A percentile compares a stretch with the other conserved stretches of the same genome.
phyloP scores from a whole-genome alignment of 2,113 vertebrate genomes.

The Nycticryphes semicollaris region DNA sequence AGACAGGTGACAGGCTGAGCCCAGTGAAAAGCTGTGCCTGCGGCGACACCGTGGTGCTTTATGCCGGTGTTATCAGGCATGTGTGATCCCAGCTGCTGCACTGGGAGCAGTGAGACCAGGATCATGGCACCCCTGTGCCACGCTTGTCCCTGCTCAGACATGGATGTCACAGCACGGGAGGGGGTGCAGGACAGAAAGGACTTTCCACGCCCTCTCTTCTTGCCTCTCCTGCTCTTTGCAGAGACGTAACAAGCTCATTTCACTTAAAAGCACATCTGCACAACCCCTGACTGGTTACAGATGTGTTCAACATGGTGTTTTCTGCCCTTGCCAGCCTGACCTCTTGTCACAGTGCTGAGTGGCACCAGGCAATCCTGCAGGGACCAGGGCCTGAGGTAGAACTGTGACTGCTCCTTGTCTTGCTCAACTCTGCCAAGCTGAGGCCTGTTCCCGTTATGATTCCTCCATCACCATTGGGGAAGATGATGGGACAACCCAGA shows the following conservation, averaged over 20 bases:
- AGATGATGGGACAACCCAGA: neutral
- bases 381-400: neutral
- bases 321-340: neutral
- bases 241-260: neutral
- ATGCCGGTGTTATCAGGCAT: neutral
- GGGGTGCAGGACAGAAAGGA: neutral
- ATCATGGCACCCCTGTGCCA: neutral
- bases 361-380: neutral
- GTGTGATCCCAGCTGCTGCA: neutral
- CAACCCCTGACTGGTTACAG: neutral
- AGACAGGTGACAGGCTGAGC: neutral
- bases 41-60: rapidly evolving
- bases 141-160: neutral
- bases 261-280: neutral
- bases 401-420: neutral
- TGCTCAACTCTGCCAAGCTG: neutral
- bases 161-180: rapidly evolving
- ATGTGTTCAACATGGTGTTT: rapidly evolving
- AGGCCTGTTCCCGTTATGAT: neutral
- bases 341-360: neutral
- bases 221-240: neutral
- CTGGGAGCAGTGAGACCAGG: neutral
- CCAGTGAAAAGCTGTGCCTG: neutral
- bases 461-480: neutral
- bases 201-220: neutral